Evolutionary conservation across 2,113 vertebrate species (phyloP), one percentile per base, ranked within the genome.

Genomic region (Albula glossodonta): DNA sequence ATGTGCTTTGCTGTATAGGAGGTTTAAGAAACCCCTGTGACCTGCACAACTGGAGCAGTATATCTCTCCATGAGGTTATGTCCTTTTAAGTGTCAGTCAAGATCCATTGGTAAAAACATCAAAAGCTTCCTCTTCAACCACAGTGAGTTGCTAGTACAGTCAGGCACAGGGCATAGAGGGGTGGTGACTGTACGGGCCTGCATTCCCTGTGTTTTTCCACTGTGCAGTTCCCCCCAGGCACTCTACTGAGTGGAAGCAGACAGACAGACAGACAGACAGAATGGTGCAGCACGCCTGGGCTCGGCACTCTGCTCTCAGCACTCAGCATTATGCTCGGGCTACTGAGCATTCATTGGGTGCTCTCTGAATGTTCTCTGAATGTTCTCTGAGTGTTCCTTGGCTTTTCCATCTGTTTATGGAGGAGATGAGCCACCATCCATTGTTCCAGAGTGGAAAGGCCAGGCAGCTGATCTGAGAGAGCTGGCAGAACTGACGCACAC

Each of bases 351-450:
- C 31, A 41, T 22, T 5, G 70, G 22, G 90, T 88, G 90, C 86
- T 85, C 85, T 83, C 84, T 80, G 85, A 89, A 90, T 92, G 91
- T 74, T 74, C 22, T 31, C 22, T 4, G 70, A 31, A 92, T 91
- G 90, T 92, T 93, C 77, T 86, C 88, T 87, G 89, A 90, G 86
- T 89, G 83, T 92, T 93, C 94, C 94, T 92, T 74, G 70, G 22
- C 8, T n/a, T 74, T 31, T 6, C n/a, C 10, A n/a, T 31, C 70
- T 74, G 70, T 74, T 74, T 74, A 74, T 74, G 19, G 22, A 74
- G 25, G 22, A 74, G 70, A 74, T 74, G 70, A 74, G 70, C 70
- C 70, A 74, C 19, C 70, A 74, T 74, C 70, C 70, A 22, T 8
- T 5, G 60, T 66, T 66, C 70, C 70, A 74, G 70, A n/a, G 70